Percentiles rank a stretch among this genome's conserved stretches.
phyloP scores from a whole-genome alignment of 1,140 invertebrate species.

The Orchestia grillus region DNA sequence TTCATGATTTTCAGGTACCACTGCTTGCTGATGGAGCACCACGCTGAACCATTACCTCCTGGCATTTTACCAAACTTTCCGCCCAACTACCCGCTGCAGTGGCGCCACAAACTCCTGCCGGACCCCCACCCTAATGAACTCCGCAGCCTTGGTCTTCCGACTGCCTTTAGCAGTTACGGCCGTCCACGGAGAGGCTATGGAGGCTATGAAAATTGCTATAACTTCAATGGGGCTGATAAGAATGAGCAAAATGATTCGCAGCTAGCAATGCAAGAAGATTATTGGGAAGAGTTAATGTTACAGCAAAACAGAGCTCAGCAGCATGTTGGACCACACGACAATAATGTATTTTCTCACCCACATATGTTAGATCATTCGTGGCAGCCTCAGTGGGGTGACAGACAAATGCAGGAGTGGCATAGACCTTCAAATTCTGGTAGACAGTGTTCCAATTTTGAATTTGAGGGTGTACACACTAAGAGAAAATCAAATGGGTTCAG shows the following conservation, averaged over 20 bases:
- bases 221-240: neutral
- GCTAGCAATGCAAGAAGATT: neutral
- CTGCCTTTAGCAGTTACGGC: neutral
- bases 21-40: neutral
- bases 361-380: neutral
- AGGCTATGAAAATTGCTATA: constrained; percentile 14
- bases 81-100: neutral
- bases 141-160: constrained; percentile 2
- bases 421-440: neutral
- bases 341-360: neutral
- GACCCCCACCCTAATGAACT: constrained; percentile 20
- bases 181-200: neutral
- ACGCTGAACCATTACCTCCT: constrained; percentile 13
- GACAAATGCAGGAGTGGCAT: neutral
- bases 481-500: neutral
- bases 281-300: neutral
- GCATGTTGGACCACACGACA: neutral
- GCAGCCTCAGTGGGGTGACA: neutral
- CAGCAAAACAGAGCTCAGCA: neutral
- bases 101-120: neutral
- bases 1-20: neutral
- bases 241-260: neutral
- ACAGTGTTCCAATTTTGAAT: neutral
- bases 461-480: neutral
- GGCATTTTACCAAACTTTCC: constrained; percentile 2